Percentiles rank a stretch among this genome's conserved stretches.
Conservation (phyloP, 2,888 invertebrate genomes). For the Gryllus longicercus region DNA sequence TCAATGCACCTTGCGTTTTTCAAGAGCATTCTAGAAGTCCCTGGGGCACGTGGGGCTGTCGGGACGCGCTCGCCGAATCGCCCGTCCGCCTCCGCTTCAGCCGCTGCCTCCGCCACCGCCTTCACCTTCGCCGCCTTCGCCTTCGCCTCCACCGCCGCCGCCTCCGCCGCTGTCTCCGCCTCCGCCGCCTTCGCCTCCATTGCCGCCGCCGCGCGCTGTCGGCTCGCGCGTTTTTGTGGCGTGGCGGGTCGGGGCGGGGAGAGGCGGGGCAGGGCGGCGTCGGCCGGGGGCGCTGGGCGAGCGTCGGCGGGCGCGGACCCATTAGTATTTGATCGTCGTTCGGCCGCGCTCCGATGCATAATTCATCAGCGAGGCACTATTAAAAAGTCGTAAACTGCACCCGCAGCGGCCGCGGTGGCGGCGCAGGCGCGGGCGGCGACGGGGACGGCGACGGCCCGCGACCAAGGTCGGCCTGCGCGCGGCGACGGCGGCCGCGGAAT, state of each 20-base stretch:
- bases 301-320: slow-evolving; percentile 6
- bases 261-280: not conserved
- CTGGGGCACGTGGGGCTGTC: too few relatives aligned
- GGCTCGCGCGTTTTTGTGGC: not conserved
- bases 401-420: not conserved
- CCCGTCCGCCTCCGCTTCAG: not conserved
- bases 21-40: too few relatives aligned
- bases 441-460: not conserved
- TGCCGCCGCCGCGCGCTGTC: not conserved
- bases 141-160: too few relatives aligned
- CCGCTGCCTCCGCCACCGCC: too few relatives aligned
- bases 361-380: slow-evolving; percentile 11
- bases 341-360: not conserved
- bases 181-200: too few relatives aligned
- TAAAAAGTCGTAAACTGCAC: not conserved
- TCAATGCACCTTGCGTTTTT: too few relatives aligned
- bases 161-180: too few relatives aligned
- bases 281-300: not conserved
- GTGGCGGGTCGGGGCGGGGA: not conserved
- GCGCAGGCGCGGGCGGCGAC: not conserved
- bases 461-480: not conserved
- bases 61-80: not conserved
- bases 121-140: too few relatives aligned
- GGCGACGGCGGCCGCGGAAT: too few relatives aligned
- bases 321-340: slow-evolving; percentile 5